Evolutionary conservation across 2,888 invertebrate genomes (phyloP), one percentile per base, ranked within the genome.

Genomic region (Embidobia sp.): DNA sequence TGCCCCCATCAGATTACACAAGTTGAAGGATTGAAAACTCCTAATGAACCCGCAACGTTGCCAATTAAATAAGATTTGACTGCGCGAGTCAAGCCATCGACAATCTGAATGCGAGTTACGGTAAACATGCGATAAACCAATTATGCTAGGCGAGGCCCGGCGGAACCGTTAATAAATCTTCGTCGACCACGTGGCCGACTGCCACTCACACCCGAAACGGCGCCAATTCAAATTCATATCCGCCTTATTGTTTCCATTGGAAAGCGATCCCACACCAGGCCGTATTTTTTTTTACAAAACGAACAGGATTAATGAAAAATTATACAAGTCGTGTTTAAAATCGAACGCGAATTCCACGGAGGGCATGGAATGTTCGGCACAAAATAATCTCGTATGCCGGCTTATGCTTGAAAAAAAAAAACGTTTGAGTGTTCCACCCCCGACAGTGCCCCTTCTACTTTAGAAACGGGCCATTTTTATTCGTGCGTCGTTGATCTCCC

Each of bases 331-430:
- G 16, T 37, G 29, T 42, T 73, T 67, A 67, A 69, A 69, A 49
- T 57, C 49, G 29, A 31, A 31, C 33, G 64, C 53, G 44, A 48
- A 35, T 74, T 61, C 49, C 48, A 33, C 35, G 22, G 27, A 72
- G 70, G 61, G 67, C 51, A 63, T 53, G 57, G 49, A 77, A 73
- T 48, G 73, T 73, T 73, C 64, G 79, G 79, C 79, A 82, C 80
- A 82, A 84, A 86, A 84, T 82, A 84, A 84, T 82, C 83, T 84
- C 80, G 84, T 82, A 85, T 83, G 85, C 84, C 84, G 82, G 86
- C 87, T 88, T 88, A 87, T 88, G 85, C 87, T 87, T 88, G 87
- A 87, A 86, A 88, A 87, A 86, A 84, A 85, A 84, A 86, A 85
- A 86, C 86, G 86, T 84, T 85, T 84, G 83, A 82, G 83, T 80